A percentile compares a stretch with the other conserved stretches of the same genome.
Evolutionary conservation across 2,888 invertebrate genomes (phyloP).

Genomic region (Drosophila mayaguana): DNA sequence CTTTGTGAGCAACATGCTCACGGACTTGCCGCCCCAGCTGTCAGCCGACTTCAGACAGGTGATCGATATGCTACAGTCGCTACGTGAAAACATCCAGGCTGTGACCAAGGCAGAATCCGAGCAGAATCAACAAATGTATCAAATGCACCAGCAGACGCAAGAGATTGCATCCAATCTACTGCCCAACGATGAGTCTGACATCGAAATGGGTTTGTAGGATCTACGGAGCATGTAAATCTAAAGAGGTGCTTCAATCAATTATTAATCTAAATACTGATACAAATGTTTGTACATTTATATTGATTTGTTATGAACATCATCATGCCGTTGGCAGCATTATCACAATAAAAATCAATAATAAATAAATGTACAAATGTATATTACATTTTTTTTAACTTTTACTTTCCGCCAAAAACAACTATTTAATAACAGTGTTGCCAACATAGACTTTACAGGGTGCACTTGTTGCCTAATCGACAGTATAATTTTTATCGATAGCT

Average conservation of each 20-base stretch:
- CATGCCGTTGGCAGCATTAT: background rate
- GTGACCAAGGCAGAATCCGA: constrained; percentile 11
- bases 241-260: background rate
- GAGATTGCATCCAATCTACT: background rate
- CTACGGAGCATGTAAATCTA: background rate
- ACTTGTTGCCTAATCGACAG: too few relatives aligned
- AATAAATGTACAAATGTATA: too few relatives aligned
- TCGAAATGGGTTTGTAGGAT: constrained; percentile 19
- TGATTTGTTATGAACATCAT: too few relatives aligned
- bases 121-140: constrained; percentile 9
- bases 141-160: background rate
- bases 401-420: background rate
- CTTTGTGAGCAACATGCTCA: constrained; percentile 26
- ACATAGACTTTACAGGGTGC: background rate
- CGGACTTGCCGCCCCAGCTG: constrained; percentile 28
- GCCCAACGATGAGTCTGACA: constrained; percentile 23
- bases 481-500: background rate
- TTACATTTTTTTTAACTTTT: too few relatives aligned
- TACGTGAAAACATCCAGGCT: constrained; percentile 23
- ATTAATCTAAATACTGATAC: background rate
- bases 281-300: background rate
- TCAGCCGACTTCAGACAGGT: constrained; percentile 4
- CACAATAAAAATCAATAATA: constrained; percentile 2
- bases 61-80: constrained; percentile 7
- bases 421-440: background rate